Conservation (phyloP, 92 coral and sea anemone genomes). For the Virgularia gustaviana region DNA sequence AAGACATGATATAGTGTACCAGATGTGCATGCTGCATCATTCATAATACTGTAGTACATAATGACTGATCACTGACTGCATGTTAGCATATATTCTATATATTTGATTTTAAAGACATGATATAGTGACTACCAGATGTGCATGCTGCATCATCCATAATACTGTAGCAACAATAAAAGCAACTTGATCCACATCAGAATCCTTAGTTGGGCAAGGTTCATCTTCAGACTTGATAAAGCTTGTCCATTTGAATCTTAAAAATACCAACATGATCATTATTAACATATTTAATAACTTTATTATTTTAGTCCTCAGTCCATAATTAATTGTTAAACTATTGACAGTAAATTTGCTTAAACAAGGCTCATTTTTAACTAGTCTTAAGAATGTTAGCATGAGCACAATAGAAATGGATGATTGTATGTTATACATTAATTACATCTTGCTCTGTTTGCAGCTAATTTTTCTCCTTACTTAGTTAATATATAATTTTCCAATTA, state of each 20-base stretch:
- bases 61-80: no score
- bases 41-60: conserved; percentile 85
- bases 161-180: conserved; percentile 76
- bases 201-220: conserved; percentile 48
- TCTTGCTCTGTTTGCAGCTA: no score
- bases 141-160: conserved; percentile 88
- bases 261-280: neutral
- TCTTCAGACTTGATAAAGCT: conserved; percentile 65
- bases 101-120: no score
- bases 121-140: conserved; percentile 53
- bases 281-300: neutral
- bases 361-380: neutral
- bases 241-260: conserved; percentile 82
- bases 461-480: no score
- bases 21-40: conserved; percentile 79
- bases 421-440: no score
- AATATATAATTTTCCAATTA: no score
- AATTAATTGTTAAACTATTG: neutral
- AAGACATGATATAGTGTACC: conserved; percentile 8
- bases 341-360: neutral
- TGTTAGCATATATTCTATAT: no score
- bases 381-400: neutral
- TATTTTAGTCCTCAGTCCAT: neutral
- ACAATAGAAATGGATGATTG: no score
- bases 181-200: conserved; percentile 75